Evolutionary conservation across 2,113 vertebrate genomes (phyloP).

Genomic region (Cheilinus undulatus): DNA sequence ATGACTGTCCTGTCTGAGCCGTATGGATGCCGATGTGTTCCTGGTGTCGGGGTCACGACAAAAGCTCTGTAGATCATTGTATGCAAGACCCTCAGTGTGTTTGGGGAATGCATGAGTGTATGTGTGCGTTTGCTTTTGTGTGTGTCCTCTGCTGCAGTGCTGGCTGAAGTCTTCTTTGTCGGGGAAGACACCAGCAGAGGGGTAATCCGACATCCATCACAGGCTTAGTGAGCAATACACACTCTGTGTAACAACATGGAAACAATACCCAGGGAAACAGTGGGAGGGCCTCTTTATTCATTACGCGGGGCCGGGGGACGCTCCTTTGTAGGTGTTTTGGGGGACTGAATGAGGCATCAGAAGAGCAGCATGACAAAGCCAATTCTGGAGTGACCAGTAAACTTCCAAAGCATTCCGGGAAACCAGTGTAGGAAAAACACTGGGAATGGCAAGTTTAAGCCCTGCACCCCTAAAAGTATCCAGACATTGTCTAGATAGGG

Average conservation of each 20-base stretch:
- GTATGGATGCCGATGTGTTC: constrained; percentile 28
- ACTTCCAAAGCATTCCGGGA: constrained; percentile 17
- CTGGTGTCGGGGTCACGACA: constrained; percentile 38
- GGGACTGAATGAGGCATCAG: constrained; percentile 56
- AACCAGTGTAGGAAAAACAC: constrained; percentile 10
- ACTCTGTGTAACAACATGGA: constrained; percentile 71
- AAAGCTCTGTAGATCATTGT: constrained; percentile 52
- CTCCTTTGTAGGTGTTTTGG: constrained; percentile 69
- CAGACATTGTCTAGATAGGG: too few relatives aligned
- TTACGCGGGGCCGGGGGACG: constrained; percentile 41
- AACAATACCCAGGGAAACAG: constrained; percentile 74
- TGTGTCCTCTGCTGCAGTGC: constrained; percentile 40
- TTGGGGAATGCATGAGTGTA: constrained; percentile 25
- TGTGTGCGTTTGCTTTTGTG: neutral
- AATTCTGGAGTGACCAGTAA: constrained; percentile 48
- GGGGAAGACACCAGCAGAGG: constrained; percentile 51
- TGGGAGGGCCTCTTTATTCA: constrained; percentile 75
- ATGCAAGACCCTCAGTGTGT: constrained; percentile 47
- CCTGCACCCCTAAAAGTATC: too few relatives aligned
- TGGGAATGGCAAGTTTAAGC: neutral
- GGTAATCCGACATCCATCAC: constrained; percentile 83
- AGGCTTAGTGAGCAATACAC: constrained; percentile 73
- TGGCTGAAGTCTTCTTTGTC: constrained; percentile 61
- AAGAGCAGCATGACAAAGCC: constrained; percentile 63
- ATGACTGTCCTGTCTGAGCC: neutral